Percentiles rank a stretch among this genome's conserved stretches.
Conservation (phyloP, 2,113 vertebrate genomes). For the Eptesicus fuscus region DNA sequence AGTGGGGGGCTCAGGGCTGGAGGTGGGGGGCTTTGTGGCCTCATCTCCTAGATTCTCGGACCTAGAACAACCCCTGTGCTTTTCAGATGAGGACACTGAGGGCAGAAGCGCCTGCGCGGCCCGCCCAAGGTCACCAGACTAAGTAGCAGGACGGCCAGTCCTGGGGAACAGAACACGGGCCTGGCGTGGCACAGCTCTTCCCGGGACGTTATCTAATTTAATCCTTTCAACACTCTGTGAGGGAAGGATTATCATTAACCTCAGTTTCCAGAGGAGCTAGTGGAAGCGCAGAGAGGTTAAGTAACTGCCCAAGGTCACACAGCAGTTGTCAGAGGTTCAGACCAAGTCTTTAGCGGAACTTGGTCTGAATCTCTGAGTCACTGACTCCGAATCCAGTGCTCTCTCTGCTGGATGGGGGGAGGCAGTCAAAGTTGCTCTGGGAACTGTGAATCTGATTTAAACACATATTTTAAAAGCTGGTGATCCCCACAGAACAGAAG, state of each 20-base stretch:
- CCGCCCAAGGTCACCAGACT: conserved; percentile 40
- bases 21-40: neutral
- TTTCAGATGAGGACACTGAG: conserved; percentile 22
- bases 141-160: conserved; percentile 27
- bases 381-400: conserved; percentile 14
- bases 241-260: conserved; percentile 52
- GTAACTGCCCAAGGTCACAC: conserved; percentile 55
- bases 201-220: conserved; percentile 21
- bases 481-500: conserved; percentile 66
- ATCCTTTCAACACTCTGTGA: neutral
- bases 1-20: neutral
- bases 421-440: neutral
- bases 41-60: neutral
- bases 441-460: conserved; percentile 56
- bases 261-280: conserved; percentile 13
- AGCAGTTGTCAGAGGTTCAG: neutral
- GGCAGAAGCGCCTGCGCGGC: neutral
- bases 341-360: conserved; percentile 16
- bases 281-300: conserved; percentile 60
- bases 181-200: neutral
- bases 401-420: neutral
- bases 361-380: neutral
- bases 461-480: conserved; percentile 53
- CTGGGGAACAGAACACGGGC: neutral
- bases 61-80: neutral